phyloP scores from a whole-genome alignment of 2,888 invertebrate genomes.

The Ophion slaviceki region DNA sequence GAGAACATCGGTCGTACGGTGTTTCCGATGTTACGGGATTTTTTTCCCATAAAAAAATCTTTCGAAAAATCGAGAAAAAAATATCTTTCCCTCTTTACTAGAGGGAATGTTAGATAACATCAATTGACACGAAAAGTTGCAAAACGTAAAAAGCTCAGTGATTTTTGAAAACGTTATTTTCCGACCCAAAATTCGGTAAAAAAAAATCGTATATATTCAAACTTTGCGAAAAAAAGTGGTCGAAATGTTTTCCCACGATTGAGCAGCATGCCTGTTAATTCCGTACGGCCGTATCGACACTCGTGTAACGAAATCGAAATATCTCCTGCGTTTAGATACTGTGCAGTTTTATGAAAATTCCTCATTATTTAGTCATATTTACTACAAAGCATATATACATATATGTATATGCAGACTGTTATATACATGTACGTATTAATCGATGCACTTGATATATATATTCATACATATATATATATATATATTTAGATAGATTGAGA shows the following conservation, averaged over 20 bases:
- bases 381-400: constrained; percentile 9
- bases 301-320: constrained; percentile 18
- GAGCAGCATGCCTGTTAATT: neutral
- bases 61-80: too few relatives aligned
- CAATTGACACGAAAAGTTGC: too few relatives aligned
- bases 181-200: neutral
- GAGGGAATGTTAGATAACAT: too few relatives aligned
- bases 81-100: too few relatives aligned
- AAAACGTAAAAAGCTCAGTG: too few relatives aligned
- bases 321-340: neutral
- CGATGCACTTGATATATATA: constrained; percentile 19
- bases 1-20: constrained; percentile 33
- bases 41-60: neutral
- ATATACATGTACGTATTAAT: constrained; percentile 23
- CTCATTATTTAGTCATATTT: constrained; percentile 4
- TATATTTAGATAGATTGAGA: constrained; percentile 20
- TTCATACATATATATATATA: constrained; percentile 5
- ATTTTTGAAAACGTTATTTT: neutral
- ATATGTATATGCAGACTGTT: constrained; percentile 10
- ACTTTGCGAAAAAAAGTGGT: neutral
- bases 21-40: neutral
- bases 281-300: constrained; percentile 11
- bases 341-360: neutral
- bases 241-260: too few relatives aligned
- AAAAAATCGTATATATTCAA: too few relatives aligned